Evolutionary conservation across 2,113 vertebrate genomes (phyloP), one percentile per base, ranked within the genome.

Genomic region (Mirounga angustirostris): DNA sequence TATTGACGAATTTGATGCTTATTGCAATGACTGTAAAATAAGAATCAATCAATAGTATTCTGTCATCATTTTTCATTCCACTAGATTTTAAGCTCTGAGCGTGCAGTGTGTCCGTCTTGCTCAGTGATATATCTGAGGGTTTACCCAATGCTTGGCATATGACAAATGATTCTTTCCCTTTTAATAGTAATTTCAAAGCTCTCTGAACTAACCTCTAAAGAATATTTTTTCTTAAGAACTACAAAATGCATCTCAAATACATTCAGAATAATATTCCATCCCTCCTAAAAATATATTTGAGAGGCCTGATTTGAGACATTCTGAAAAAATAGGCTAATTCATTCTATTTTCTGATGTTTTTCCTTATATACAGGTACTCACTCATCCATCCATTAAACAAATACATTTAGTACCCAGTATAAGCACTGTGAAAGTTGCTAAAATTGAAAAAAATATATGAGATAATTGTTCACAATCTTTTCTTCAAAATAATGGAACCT

Each of bases 281-380:
- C 33, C 46, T 87, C 43, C 50, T 85, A 28, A 96, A 96, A 95
- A 90, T 74, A 80, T 4, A 76, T 91, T 83, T 95, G n/a, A 94
- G 63, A 92, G 63, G 4, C n/a, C 73, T 89, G 50, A 86, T 86
- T 58, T 94, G 28, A 63, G 43, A 58, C 43, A 93, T 61, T 94
- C 18, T 94, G 52, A 78, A 78, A 85, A 84, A 76, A 54, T 52
- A 33, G 50, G 3, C 21, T 85, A 59, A 86, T 82, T 89, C 33
- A 58, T 73, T 65, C n/a, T 89, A 2, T 91, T 91, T 13, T 76
- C 22, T 96, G n/a, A 82, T 81, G 9, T 78, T 16, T 21, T 4
- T 84, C 43, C 33, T 91, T 56, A 61, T 56, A 50, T 33, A 7
- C 11, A 82, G 28, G 11, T 46, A 58, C 33, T 73, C 22, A 43